Evolutionary conservation across 1,140 invertebrate species (phyloP), one percentile per base, ranked within the genome.

Genomic region (Carcinoscorpius rotundicauda): DNA sequence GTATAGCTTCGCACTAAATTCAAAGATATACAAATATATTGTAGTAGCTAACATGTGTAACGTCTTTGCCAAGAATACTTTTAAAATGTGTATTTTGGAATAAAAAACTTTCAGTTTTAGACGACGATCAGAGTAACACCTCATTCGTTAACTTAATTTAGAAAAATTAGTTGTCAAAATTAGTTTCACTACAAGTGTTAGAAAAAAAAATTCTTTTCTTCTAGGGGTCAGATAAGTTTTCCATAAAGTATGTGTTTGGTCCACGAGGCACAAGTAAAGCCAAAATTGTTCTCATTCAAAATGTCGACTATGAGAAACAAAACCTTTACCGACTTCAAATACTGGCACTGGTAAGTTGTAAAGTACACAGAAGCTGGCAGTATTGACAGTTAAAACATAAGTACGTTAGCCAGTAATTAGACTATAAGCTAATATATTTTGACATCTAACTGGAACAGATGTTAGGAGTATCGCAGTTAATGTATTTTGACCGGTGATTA

Each of bases 281-380:
- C 55, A 84, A 86, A 3, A 85, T 91, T 72, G 84, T 85, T 64
- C 76, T 91, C 11, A 80, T 85, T 51, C 85, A 85, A 48, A 82
- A 84, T 68, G 76, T 93, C 63, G 90, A 93, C 77, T 93, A 90
- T 72, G 90, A 93, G 73, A 86, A 82, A 50, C 86, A 88, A 76
- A 87, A 88, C 60, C 87, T 91, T 81, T 89, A 90, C 75, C 86
- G 86, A 64, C 77, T 92, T 67, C 86, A 85, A 4, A 82, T 92
- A 69, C 83, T 89, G 62, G 89, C 88, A 11, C 85, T 87, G 79
- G 89, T 91, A 83, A 81, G 49, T 6, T 48, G 52, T 48, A 50
- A 4, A 10, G 0, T 29, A 3, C 0, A 29, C 29, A 29, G 29
- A 29, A 29, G 29, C 29, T 29, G 29, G 29, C 29, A 29, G 29